phyloP scores from a whole-genome alignment of 2,888 invertebrate species.

The Apoderus coryli region DNA sequence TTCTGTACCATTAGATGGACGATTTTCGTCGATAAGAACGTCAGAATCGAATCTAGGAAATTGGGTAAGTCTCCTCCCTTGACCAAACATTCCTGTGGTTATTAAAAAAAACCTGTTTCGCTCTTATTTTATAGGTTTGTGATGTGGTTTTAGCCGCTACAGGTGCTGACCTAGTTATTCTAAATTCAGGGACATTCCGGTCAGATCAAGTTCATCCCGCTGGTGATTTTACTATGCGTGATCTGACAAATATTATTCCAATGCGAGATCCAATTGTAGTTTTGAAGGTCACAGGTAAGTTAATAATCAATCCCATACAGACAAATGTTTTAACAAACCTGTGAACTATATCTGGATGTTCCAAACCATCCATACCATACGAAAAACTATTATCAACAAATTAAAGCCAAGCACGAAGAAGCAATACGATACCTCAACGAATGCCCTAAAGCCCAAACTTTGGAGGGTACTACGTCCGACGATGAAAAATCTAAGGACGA shows the following conservation, averaged over 20 bases:
- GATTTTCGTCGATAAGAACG: slow-evolving; percentile 66
- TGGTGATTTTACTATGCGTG: slow-evolving; percentile 73
- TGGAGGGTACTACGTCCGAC: too few species aligned
- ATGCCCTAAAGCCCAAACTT: too few species aligned
- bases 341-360: too few species aligned
- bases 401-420: too few species aligned
- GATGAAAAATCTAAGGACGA: too few species aligned
- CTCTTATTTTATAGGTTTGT: slow-evolving; percentile 41
- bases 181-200: slow-evolving; percentile 79
- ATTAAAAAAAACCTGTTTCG: too few species aligned
- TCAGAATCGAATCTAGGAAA: slow-evolving; percentile 82
- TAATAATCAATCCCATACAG: too few species aligned
- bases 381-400: too few species aligned
- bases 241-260: slow-evolving; percentile 69
- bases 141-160: slow-evolving; percentile 73
- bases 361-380: too few species aligned
- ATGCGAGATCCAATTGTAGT: slow-evolving; percentile 75
- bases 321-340: too few species aligned
- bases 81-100: too few species aligned
- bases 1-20: slow-evolving; percentile 74
- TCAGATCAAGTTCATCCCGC: slow-evolving; percentile 69
- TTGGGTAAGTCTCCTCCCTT: slow-evolving; percentile 38
- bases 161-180: slow-evolving; percentile 68
- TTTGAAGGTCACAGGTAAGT: slow-evolving; percentile 50
- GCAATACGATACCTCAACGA: too few species aligned